Base-by-base conservation (phyloP, 2,797 vertebrate species). In the Monodelphis domestica region DNA sequence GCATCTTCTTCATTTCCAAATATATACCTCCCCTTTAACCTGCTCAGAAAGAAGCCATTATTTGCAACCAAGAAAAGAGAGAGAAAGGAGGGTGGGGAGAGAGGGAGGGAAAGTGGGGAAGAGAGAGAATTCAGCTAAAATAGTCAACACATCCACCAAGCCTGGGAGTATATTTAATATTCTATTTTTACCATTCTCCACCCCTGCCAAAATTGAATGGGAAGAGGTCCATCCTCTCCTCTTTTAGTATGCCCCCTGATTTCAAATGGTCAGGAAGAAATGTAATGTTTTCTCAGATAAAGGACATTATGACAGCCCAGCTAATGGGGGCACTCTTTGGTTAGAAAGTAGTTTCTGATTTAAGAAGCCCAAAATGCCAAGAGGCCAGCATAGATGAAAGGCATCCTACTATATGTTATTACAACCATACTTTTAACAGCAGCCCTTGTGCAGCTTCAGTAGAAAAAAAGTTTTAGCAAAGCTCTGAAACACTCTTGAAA, bases 381-480 rank as follows among this genome's bases (percentile, higher is more conserved):
- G 55, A 84, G 70, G 38, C 70, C 70, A 54, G 51, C 54, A 51
- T 0, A 91, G 56, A 89, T n/a, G 3, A 3, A 52, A n/a, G 17
- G n/a, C n/a, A 52, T 59, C 63, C 38, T 9, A 33, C 57, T 89
- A 26, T 88, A 30, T 88, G 89, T 90, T 55, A 89, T 78, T 90
- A 95, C 95, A 96, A 0, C 54, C 33, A 89, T 89, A 52, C 96
- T 95, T 56, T 94, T 95, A 96, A 90, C 59, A 89, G 92, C 51
- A n/a, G 78, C 89, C 91, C 17, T 90, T 59, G n/a, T 88, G 84
- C 84, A 52, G 29, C 29, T 51, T 55, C 84, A 21, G 21, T 50
- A 87, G 30, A 45, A 90, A 95, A n/a, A 78, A 52, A 93, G 53
- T 91, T 96, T 89, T 89, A 54, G n/a, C 29, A 92, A 93, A 95